Evolutionary conservation across 23 tunicate species (phyloP), one percentile per base, ranked within the genome.

Genomic region (Halocynthia roretzi): DNA sequence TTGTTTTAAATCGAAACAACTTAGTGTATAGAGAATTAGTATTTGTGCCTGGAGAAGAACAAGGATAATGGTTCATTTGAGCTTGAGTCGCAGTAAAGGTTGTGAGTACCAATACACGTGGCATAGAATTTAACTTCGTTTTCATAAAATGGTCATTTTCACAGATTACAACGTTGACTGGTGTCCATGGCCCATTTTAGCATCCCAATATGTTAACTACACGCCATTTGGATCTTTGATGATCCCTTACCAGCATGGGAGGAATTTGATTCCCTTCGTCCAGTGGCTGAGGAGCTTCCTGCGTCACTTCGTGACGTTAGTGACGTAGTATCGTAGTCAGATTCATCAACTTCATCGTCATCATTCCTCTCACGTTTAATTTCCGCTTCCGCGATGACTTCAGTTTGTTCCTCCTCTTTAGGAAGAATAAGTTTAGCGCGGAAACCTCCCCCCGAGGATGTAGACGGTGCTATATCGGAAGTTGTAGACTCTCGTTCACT

Each of bases 271-370:
- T 65, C 70, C n/a, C 70, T 65, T 65, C 70, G 14, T 10, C 31
- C 70, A 11, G 70, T 51, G 19, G 64, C 76, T 44, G 50, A 31
- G 17, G 22, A 58, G 40, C 83, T 80, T 8, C 76, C 83, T 52
- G 58, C 76, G 63, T 82, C 86, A 62, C 86, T 82, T 62, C 86
- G 80, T 74, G 86, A 82, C 50, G 86, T 82, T 21, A 82, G 80
- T 21, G 86, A 82, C 11, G 79, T 62, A 2, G 56, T 50, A 61
- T 70, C 50, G 18, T 83, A 53, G 6, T 75, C 84, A 60, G 81
- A 83, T 19, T 85, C 61, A 62, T 76, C 82, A 44, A 14, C 72
- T n/a, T 60, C 83, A 15, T 83, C 87, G 31, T 68, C 81, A 18
- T 74, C 78, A 56, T 74, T 18, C 14, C 50, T 44, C 10, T 19